phyloP scores from a whole-genome alignment of 2,797 vertebrate genomes.

The Notamacropus eugenii region DNA sequence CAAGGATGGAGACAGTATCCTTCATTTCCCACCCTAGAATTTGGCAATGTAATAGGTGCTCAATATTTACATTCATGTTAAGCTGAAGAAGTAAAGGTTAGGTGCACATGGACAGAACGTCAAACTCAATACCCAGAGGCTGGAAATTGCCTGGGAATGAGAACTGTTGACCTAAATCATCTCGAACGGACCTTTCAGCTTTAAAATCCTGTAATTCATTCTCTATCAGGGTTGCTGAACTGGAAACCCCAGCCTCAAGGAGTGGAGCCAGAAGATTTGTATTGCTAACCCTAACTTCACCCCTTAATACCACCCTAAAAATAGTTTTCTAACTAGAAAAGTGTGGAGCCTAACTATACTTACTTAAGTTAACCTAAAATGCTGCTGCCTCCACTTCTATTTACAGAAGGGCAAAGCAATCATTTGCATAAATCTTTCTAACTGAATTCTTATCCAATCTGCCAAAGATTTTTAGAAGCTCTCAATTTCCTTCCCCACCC shows the following conservation, averaged over 20 bases:
- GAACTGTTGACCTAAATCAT: not conserved
- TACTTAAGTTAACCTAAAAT: not conserved
- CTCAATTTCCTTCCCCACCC: not conserved
- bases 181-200: not conserved
- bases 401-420: conserved; percentile 23
- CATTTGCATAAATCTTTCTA: conserved; percentile 38
- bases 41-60: not conserved
- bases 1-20: not conserved
- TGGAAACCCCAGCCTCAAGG: not conserved
- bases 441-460: conserved; percentile 12
- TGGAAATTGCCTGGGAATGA: not conserved
- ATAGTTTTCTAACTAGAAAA: not conserved
- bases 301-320: not conserved
- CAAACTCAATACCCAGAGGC: not conserved
- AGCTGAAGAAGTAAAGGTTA: not conserved
- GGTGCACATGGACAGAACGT: not conserved
- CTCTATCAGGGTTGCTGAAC: not conserved
- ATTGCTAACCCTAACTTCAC: not conserved
- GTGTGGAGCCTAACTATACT: not conserved
- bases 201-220: not conserved
- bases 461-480: conserved; percentile 31
- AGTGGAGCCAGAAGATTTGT: not conserved
- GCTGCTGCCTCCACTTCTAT: not conserved
- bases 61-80: not conserved
- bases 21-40: not conserved